Percentiles rank a stretch among this genome's conserved stretches.
Conservation (phyloP, 2,113 vertebrate species). For the Labeo rohita region DNA sequence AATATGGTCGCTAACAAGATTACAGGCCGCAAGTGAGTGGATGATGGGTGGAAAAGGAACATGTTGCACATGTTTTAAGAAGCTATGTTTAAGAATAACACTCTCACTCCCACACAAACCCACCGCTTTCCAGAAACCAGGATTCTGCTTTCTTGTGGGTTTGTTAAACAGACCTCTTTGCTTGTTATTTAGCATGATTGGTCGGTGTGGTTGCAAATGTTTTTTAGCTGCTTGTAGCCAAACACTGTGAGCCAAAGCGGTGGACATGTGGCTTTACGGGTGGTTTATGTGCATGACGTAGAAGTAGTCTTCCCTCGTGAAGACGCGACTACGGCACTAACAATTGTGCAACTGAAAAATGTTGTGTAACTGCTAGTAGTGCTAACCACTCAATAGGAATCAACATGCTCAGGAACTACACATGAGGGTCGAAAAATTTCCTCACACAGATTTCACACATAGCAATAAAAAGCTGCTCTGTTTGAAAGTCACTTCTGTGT, state of each 20-base stretch:
- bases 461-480: too few species aligned
- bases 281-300: background rate
- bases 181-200: background rate
- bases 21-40: conserved; percentile 5
- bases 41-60: conserved; percentile 9
- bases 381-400: background rate
- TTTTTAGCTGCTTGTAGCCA: background rate
- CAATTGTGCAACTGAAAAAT: background rate
- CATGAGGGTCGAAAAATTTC: background rate
- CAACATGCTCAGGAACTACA: background rate
- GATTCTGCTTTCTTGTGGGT: conserved; percentile 2
- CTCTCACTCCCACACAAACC: conserved; percentile 1
- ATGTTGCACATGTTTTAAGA: conserved; percentile 50
- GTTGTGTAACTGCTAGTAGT: background rate
- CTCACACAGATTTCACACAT: background rate
- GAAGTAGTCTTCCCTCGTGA: background rate
- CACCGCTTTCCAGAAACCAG: conserved; percentile 33
- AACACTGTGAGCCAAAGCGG: background rate
- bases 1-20: background rate
- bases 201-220: background rate
- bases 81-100: conserved; percentile 39
- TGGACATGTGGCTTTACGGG: background rate
- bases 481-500: too few species aligned
- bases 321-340: background rate
- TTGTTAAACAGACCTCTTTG: background rate